Percentiles rank a stretch among this genome's conserved stretches.
phyloP scores from a whole-genome alignment of 2,113 vertebrate genomes.

The Heterochromis multidens region DNA sequence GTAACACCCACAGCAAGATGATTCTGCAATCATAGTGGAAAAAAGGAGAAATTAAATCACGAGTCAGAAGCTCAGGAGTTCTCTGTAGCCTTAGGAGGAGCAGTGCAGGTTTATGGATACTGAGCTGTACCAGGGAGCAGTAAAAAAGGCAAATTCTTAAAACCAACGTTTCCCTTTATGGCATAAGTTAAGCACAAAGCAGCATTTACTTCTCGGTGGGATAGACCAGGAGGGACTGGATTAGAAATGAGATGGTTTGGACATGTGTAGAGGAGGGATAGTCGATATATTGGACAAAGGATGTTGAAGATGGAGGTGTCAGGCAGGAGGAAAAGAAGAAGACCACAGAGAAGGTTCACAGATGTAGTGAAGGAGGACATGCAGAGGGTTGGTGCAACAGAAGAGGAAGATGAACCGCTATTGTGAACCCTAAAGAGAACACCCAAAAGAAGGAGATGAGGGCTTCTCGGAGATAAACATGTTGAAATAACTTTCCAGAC shows the following conservation, averaged over 20 bases:
- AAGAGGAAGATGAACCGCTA: background rate
- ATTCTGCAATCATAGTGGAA: background rate
- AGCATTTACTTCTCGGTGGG: background rate
- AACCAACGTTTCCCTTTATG: background rate
- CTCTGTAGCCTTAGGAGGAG: background rate
- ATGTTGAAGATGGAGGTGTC: background rate
- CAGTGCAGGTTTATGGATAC: background rate
- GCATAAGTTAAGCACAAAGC: background rate
- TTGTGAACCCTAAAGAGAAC: background rate
- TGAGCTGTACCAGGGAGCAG: background rate
- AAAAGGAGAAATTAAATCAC: background rate
- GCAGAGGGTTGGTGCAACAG: background rate
- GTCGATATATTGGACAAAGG: background rate
- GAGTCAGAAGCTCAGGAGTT: background rate
- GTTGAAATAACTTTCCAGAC: background rate
- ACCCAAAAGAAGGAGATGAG: background rate
- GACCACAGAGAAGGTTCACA: background rate
- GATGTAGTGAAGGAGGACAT: background rate
- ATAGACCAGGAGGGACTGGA: background rate
- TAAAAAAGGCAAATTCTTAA: background rate
- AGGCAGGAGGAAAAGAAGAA: background rate
- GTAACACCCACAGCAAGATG: background rate
- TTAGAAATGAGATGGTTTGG: background rate
- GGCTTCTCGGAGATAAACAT: background rate
- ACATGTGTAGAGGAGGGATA: background rate